phyloP scores from a whole-genome alignment of 2,113 vertebrate species.

The Lepisosteus oculatus region DNA sequence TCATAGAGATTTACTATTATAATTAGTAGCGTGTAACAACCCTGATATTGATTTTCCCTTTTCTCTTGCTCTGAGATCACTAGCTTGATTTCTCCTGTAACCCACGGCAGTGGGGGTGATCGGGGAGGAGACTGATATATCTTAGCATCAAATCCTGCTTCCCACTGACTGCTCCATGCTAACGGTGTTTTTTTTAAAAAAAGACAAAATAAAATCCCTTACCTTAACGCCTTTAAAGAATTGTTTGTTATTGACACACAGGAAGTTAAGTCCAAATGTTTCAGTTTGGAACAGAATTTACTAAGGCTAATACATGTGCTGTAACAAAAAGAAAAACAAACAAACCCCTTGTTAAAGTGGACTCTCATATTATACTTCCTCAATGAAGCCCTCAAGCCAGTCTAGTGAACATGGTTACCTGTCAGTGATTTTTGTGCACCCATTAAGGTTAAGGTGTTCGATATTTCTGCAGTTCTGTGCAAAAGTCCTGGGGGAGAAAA shows the following conservation, averaged over 20 bases:
- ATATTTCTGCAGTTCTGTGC: constrained; percentile 96
- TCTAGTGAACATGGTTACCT: constrained; percentile 51
- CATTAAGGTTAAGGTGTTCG: constrained; percentile 89
- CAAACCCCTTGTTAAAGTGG: background rate
- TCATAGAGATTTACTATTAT: too few species aligned
- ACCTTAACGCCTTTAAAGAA: constrained; percentile 92
- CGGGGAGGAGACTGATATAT: too few species aligned
- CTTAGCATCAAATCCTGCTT: too few species aligned
- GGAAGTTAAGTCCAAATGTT: constrained; percentile 90
- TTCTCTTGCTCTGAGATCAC: too few species aligned
- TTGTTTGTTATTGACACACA: constrained; percentile 90
- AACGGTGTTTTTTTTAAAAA: background rate
- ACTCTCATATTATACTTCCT: background rate
- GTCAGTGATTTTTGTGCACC: constrained; percentile 96
- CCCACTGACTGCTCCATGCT: too few species aligned
- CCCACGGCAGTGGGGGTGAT: too few species aligned
- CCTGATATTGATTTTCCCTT: too few species aligned
- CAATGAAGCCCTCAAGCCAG: background rate
- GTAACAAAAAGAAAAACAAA: constrained; percentile 36
- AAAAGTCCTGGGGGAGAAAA: constrained; percentile 76
- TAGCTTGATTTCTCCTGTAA: too few species aligned
- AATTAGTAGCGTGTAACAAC: too few species aligned
- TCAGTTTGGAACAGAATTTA: constrained; percentile 93
- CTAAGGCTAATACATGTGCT: constrained; percentile 92
- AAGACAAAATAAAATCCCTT: constrained; percentile 19